Evolutionary conservation across 2,797 vertebrate genomes (phyloP).

Genomic region (Tapirus indicus): DNA sequence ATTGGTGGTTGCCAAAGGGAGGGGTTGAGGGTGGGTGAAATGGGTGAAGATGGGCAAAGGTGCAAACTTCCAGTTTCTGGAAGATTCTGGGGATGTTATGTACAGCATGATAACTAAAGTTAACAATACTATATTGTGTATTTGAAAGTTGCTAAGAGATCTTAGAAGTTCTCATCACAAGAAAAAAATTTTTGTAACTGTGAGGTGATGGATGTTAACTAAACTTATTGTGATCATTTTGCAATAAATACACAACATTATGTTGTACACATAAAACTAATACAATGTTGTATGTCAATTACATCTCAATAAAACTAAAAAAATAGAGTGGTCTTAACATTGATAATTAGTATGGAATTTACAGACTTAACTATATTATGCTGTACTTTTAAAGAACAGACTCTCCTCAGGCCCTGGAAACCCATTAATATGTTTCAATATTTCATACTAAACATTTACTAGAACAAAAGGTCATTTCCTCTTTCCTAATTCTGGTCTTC

Average conservation of each 20-base stretch:
- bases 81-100: not conserved
- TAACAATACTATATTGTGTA: not conserved
- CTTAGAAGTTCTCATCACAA: not conserved
- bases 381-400: not conserved
- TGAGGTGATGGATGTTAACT: not conserved
- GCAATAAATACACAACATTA: not conserved
- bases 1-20: not conserved
- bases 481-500: slow-evolving; percentile 38
- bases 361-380: not conserved
- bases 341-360: not conserved
- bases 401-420: not conserved
- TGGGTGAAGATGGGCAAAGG: not conserved
- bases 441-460: not conserved
- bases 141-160: not conserved
- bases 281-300: not conserved
- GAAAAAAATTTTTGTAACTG: not conserved
- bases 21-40: fast-evolving
- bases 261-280: not conserved
- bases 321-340: not conserved
- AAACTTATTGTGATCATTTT: not conserved
- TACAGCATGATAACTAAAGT: not conserved
- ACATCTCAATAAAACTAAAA: not conserved
- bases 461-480: not conserved
- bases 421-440: not conserved
- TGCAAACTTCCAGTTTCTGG: not conserved